Conservation (phyloP, 2,888 invertebrate species). For the Brachyptera risi region DNA sequence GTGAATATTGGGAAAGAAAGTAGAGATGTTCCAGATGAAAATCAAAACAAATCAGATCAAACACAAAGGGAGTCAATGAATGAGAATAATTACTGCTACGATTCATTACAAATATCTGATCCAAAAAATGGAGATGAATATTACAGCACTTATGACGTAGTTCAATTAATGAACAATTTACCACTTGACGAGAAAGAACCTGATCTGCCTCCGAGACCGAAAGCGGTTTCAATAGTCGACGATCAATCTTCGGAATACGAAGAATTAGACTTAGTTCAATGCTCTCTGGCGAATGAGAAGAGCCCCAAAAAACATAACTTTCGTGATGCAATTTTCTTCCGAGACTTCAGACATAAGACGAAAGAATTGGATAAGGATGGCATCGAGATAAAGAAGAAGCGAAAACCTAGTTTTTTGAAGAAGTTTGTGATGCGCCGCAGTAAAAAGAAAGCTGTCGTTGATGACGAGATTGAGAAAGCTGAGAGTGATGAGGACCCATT, state of each 20-base stretch:
- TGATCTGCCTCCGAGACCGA: slow-evolving; percentile 28
- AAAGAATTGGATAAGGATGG: neutral
- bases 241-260: neutral
- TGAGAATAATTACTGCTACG: slow-evolving; percentile 1
- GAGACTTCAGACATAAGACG: slow-evolving; percentile 9
- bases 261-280: neutral
- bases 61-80: neutral
- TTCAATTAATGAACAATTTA: slow-evolving; percentile 1
- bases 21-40: too few relatives aligned
- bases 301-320: slow-evolving; percentile 11
- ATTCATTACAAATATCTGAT: neutral
- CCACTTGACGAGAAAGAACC: slow-evolving; percentile 23
- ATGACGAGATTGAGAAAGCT: neutral
- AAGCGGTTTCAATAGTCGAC: neutral
- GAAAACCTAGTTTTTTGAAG: slow-evolving; percentile 5
- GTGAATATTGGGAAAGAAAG: too few relatives aligned
- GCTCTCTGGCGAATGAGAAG: neutral
- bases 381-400: neutral
- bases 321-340: slow-evolving; percentile 3
- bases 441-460: neutral
- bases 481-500: slow-evolving; percentile 10
- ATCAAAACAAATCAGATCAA: neutral
- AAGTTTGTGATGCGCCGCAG: neutral
- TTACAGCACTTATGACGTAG: slow-evolving; percentile 18
- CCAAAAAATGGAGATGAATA: slow-evolving; percentile 22